Evolutionary conservation across 2,888 invertebrate genomes (phyloP).

Genomic region (Oxyteleia sp.): DNA sequence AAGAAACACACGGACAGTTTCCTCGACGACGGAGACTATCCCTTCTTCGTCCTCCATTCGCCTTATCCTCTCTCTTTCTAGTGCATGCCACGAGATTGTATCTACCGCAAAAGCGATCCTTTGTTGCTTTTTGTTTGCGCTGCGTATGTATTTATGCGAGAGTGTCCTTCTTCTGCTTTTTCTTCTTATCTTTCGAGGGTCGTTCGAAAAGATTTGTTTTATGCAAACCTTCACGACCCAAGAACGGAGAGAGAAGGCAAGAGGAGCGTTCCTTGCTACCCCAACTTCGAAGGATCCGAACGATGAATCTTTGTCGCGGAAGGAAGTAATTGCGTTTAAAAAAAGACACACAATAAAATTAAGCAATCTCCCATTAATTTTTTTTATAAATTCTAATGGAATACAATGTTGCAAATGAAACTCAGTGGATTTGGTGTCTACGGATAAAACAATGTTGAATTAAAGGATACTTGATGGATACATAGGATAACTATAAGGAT

Average conservation of each 20-base stretch:
- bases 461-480: too few relatives aligned
- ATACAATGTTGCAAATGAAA: too few relatives aligned
- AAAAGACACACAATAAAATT: background rate
- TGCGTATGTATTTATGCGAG: constrained; percentile 85
- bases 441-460: too few relatives aligned
- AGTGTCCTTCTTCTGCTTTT: constrained; percentile 76
- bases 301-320: constrained; percentile 9
- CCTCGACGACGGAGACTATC: constrained; percentile 69
- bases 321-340: background rate
- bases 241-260: constrained; percentile 52
- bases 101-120: constrained; percentile 84
- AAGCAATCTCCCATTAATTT: too few relatives aligned
- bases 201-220: constrained; percentile 81
- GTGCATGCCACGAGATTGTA: constrained; percentile 86
- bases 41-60: constrained; percentile 56
- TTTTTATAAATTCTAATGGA: too few relatives aligned
- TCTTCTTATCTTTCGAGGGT: constrained; percentile 72
- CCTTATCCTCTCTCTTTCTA: constrained; percentile 67
- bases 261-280: constrained; percentile 42
- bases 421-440: too few relatives aligned
- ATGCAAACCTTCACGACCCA: constrained; percentile 74
- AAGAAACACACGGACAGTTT: constrained; percentile 78
- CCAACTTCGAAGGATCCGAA: constrained; percentile 15
- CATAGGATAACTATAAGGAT: too few relatives aligned
- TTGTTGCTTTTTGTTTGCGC: constrained; percentile 85